phyloP scores from a whole-genome alignment of 2,113 vertebrate genomes.

The Myotis yumanensis region DNA sequence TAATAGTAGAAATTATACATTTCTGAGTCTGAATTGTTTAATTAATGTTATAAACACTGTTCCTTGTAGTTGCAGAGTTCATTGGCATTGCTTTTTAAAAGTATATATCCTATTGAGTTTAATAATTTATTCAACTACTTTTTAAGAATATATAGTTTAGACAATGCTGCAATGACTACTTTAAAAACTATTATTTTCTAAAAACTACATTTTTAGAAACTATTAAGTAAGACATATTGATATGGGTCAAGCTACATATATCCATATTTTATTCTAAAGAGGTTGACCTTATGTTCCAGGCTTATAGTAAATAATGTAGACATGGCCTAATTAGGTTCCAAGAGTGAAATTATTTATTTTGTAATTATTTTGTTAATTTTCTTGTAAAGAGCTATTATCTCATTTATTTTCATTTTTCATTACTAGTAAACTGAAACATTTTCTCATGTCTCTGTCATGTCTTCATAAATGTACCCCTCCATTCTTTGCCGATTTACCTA shows the following conservation, averaged over 20 bases:
- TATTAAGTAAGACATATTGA: background rate
- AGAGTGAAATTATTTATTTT: background rate
- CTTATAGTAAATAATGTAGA: background rate
- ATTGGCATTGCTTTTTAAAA: background rate
- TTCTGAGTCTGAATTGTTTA: slow-evolving; percentile 19
- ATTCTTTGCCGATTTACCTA: background rate
- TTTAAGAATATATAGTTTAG: background rate
- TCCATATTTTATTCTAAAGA: background rate
- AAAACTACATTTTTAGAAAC: background rate
- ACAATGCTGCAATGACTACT: background rate
- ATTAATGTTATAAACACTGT: background rate
- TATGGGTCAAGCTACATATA: background rate
- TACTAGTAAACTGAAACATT: background rate
- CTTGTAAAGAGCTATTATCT: background rate
- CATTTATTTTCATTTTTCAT: slow-evolving; percentile 16
- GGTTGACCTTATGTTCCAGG: background rate
- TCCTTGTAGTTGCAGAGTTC: background rate
- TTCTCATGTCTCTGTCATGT: background rate
- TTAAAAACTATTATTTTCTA: background rate
- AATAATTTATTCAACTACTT: slow-evolving; percentile 5
- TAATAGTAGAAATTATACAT: background rate
- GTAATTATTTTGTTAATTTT: background rate
- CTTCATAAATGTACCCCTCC: background rate
- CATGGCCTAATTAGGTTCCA: background rate
- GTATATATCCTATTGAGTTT: background rate